Conservation (phyloP, 2,113 vertebrate species). For the Scalopus aquaticus region DNA sequence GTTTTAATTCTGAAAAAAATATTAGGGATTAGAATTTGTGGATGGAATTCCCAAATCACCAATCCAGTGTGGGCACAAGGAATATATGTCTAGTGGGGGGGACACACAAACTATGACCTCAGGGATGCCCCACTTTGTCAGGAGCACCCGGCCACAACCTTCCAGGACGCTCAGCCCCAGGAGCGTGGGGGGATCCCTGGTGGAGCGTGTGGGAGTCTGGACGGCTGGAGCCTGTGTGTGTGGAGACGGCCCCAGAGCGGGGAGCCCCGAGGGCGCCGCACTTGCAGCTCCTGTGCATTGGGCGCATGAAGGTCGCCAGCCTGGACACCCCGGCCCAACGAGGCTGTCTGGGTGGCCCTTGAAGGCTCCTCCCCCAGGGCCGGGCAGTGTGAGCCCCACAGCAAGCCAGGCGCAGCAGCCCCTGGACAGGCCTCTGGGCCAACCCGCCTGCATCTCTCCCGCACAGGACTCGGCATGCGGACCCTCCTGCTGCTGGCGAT, state of each 20-base stretch:
- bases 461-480: conserved; percentile 73
- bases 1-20: neutral
- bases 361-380: neutral
- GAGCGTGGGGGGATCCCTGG: neutral
- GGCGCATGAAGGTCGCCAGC: neutral
- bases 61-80: neutral
- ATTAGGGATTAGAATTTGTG: neutral
- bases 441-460: neutral
- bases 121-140: neutral
- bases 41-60: neutral
- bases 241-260: neutral
- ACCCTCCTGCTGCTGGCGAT: neutral
- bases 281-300: neutral
- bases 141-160: neutral
- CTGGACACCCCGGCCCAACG: neutral
- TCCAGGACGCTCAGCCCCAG: neutral
- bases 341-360: neutral
- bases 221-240: neutral
- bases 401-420: neutral
- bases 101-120: neutral
- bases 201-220: fast-evolving
- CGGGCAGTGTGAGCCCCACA: neutral
- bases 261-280: neutral
- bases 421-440: neutral
- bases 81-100: fast-evolving